A percentile compares a stretch with the other conserved stretches of the same genome.
Conservation (phyloP, 2,113 vertebrate species). For the Rana temporaria region DNA sequence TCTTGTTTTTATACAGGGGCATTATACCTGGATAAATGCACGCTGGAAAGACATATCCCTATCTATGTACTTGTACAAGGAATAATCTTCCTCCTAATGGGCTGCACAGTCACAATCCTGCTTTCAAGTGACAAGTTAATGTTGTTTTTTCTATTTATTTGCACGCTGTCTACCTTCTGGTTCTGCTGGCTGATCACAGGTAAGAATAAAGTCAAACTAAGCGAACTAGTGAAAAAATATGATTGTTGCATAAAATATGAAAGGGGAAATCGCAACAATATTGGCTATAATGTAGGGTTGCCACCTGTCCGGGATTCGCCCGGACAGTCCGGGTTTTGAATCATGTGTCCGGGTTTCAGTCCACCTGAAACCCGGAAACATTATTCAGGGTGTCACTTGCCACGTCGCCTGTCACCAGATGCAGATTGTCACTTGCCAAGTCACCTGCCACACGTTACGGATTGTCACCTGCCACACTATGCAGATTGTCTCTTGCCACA, state of each 20-base stretch:
- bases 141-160: slow-evolving; percentile 43
- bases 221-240: neutral
- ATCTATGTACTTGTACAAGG: slow-evolving; percentile 51
- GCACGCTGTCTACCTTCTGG: slow-evolving; percentile 33
- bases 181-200: slow-evolving; percentile 54
- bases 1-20: slow-evolving; percentile 22
- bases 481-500: too few relatives aligned
- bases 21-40: slow-evolving; percentile 39
- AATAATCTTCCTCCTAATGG: slow-evolving; percentile 42
- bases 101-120: slow-evolving; percentile 3
- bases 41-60: slow-evolving; percentile 46
- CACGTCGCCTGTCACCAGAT: too few relatives aligned
- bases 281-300: too few relatives aligned
- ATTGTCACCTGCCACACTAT: too few relatives aligned
- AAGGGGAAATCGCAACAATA: too few relatives aligned
- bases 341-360: too few relatives aligned
- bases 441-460: too few relatives aligned
- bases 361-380: too few relatives aligned
- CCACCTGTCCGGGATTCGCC: too few relatives aligned
- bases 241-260: neutral
- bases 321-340: too few relatives aligned
- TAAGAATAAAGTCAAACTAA: slow-evolving; percentile 2
- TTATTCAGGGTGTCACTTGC: too few relatives aligned
- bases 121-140: slow-evolving; percentile 44
- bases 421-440: too few relatives aligned